Evolutionary conservation across 2,797 vertebrate species (phyloP), one percentile per base, ranked within the genome.

Genomic region (Fistularia commersonii): DNA sequence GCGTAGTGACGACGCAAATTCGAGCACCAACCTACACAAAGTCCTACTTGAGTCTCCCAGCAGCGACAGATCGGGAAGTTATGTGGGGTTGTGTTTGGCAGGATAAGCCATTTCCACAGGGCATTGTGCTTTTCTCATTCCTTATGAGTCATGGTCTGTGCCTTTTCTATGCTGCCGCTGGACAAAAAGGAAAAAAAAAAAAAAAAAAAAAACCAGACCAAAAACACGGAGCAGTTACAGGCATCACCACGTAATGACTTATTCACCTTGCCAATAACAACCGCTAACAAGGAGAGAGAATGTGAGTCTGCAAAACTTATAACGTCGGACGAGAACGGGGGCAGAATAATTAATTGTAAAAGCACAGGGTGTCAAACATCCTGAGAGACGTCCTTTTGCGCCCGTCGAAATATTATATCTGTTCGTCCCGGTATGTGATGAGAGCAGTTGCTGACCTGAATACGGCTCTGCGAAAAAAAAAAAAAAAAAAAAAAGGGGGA

Each of bases 81-180:
- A 76, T 81, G 75, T 61, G 41, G 48, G 63, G 44, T 70, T 72
- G 54, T 55, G 49, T 69, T 72, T 72, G 66, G 74, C 69, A 65
- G 61, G 59, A 55, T 55, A 31, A 39, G 38, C 43, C 46, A 46
- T 66, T 74, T 72, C 77, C 74, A 73, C 56, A 41, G 45, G 63
- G 57, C 57, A 83, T 58, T 82, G 71, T 73, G 69, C 43, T 66
- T 13, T 62, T 48, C 53, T 74, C 66, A 32, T 35, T 68, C 61
- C 50, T 69, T 56, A 64, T 86, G 82, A 87, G 75, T 87, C 82
- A 84, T 45, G 35, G 69, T 69, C 76, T 76, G 58, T 45, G 77
- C 69, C 52, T 76, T 74, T 80, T 64, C 67, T 76, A 78, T 70
- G 54, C 73, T 66, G 53, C 64, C 38, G 53, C 35, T 33, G 43